These are phyloP conservation scores for Dorcus parallelipipedus DNA, from an alignment of 2,888 invertebrate species.

Conservation along the genomic window DNA sequence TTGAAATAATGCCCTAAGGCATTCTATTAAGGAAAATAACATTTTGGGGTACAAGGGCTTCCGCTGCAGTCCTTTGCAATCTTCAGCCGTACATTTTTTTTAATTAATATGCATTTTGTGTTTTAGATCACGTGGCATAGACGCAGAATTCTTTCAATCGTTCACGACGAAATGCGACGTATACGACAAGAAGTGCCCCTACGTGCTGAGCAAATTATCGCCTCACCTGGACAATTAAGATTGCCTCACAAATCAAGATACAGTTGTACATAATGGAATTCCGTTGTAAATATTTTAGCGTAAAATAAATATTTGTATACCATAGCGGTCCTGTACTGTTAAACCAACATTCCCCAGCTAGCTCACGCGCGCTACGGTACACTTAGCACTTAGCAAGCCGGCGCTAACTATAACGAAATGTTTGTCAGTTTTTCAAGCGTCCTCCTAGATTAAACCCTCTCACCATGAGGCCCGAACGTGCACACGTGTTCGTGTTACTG, in stretches of 20 bases:
- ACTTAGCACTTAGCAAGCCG: no score
- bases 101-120: constrained; percentile 5
- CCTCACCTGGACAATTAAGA: neutral
- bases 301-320: constrained; percentile 7
- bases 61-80: no score
- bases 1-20: no score
- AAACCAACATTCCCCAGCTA: neutral
- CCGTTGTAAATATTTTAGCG: neutral
- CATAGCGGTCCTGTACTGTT: constrained; percentile 8
- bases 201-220: neutral
- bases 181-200: constrained; percentile 52
- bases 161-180: constrained; percentile 34
- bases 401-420: no score
- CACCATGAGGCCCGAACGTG: no score
- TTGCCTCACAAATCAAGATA: neutral
- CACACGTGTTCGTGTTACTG: no score
- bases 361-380: no score
- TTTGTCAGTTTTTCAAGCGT: no score
- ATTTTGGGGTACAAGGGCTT: no score
- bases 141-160: constrained; percentile 39
- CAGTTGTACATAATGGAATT: neutral
- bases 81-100: no score
- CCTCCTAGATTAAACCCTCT: no score
- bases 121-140: constrained; percentile 37
- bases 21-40: no score